These are phyloP conservation scores for Ochotona curzoniae DNA, from an alignment of 2,113 vertebrate genomes.

Conservation along the genomic window DNA sequence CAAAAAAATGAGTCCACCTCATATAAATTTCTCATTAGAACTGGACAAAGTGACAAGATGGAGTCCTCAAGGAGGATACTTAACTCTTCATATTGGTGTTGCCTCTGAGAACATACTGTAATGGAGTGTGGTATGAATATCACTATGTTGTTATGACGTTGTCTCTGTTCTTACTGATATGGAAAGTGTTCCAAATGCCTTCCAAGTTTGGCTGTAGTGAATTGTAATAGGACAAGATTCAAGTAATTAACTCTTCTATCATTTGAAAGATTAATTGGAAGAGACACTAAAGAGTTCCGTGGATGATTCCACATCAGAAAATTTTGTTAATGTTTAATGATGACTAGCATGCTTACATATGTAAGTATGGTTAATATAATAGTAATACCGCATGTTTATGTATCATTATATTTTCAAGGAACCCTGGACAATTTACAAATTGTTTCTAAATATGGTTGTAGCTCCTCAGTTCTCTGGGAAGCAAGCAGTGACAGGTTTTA, in stretches of 20 bases:
- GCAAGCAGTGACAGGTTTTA: slow-evolving; percentile 65
- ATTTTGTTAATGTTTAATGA: slow-evolving; percentile 57
- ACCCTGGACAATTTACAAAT: slow-evolving; percentile 62
- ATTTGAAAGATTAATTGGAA: slow-evolving; percentile 52
- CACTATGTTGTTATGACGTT: neutral
- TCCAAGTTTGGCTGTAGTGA: neutral
- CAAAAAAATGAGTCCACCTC: slow-evolving; percentile 26
- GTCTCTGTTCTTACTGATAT: neutral
- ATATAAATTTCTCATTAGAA: slow-evolving; percentile 1
- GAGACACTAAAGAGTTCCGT: neutral
- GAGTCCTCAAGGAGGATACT: neutral
- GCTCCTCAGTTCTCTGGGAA: slow-evolving; percentile 54
- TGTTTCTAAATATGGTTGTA: slow-evolving; percentile 65
- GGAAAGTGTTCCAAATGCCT: neutral
- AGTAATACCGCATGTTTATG: slow-evolving; percentile 34
- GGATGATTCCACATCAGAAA: neutral
- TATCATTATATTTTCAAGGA: slow-evolving; percentile 49
- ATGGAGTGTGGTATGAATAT: neutral
- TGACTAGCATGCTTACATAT: neutral
- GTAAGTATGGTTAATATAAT: slow-evolving; percentile 51
- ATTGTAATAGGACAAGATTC: neutral
- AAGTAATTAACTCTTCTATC: neutral
- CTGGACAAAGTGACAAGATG: neutral
- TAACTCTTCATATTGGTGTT: neutral
- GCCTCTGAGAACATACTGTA: neutral